Percentiles rank a stretch among this genome's conserved stretches.
Conservation (phyloP, 2,113 vertebrate species). For the Nothocercus nigrocapillus region DNA sequence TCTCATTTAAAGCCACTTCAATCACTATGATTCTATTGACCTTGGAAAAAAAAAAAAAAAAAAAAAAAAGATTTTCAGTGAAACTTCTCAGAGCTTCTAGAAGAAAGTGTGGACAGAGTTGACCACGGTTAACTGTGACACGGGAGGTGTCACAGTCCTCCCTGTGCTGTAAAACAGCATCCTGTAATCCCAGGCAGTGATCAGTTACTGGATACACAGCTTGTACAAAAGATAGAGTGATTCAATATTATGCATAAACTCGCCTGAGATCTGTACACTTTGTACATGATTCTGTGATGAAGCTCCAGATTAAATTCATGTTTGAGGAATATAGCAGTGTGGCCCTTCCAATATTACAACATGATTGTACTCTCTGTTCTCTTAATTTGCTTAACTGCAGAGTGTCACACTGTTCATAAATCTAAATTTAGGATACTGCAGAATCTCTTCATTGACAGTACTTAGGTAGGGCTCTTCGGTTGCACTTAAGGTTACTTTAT, state of each 20-base stretch:
- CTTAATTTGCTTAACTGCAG: neutral
- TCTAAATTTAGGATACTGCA: neutral
- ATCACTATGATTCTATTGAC: neutral
- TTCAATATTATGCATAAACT: neutral
- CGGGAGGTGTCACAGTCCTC: neutral
- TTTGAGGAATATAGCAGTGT: neutral
- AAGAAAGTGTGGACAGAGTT: neutral
- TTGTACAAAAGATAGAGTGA: neutral
- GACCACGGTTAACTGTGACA: neutral
- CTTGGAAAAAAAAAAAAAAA: neutral
- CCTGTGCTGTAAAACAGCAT: accelerated
- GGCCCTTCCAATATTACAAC: neutral
- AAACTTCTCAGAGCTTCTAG: neutral
- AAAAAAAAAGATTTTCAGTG: neutral
- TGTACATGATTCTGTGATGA: neutral
- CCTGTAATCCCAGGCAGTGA: neutral
- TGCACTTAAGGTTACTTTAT: neutral
- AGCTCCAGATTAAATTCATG: neutral
- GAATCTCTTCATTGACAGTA: neutral
- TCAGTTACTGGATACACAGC: neutral
- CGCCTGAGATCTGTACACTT: neutral
- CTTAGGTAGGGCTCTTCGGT: neutral
- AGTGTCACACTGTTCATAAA: neutral
- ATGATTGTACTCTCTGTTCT: neutral
- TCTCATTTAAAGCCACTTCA: neutral